phyloP scores from a whole-genome alignment of 2,113 vertebrate genomes.

The Catharus fuscescens region DNA sequence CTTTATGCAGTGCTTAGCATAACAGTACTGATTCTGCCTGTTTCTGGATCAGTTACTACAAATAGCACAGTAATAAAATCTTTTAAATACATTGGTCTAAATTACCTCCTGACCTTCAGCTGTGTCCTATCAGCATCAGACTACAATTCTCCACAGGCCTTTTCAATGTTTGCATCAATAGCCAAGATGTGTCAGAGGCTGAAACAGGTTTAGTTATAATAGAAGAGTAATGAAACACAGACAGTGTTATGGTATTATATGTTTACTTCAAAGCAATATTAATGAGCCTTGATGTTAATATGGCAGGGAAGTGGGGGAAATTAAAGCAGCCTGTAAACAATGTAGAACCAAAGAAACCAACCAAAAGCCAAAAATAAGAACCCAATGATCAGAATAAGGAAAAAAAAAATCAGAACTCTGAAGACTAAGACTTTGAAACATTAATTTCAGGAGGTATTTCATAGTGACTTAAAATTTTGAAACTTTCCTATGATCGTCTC shows the following conservation, averaged over 20 bases:
- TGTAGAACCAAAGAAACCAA: neutral
- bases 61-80: conserved; percentile 36
- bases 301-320: neutral
- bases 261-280: neutral
- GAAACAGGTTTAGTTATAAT: neutral
- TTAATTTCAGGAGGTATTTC: neutral
- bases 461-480: neutral
- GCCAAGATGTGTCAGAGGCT: neutral
- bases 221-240: neutral
- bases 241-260: neutral
- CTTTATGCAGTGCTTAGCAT: neutral
- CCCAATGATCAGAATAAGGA: neutral
- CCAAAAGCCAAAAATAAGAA: neutral
- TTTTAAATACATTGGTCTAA: conserved; percentile 13
- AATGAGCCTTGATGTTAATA: neutral
- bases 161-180: neutral
- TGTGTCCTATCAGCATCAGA: neutral
- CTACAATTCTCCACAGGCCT: neutral
- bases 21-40: neutral
- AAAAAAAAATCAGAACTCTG: neutral
- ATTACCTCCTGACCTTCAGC: conserved; percentile 49
- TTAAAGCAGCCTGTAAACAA: neutral
- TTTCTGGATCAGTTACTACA: conserved; percentile 21
- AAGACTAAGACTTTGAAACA: neutral
- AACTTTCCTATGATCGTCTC: neutral